Percentiles rank a stretch among this genome's conserved stretches.
Conservation (phyloP, 2,888 invertebrate genomes). For the Minunthozetes semirufus region DNA sequence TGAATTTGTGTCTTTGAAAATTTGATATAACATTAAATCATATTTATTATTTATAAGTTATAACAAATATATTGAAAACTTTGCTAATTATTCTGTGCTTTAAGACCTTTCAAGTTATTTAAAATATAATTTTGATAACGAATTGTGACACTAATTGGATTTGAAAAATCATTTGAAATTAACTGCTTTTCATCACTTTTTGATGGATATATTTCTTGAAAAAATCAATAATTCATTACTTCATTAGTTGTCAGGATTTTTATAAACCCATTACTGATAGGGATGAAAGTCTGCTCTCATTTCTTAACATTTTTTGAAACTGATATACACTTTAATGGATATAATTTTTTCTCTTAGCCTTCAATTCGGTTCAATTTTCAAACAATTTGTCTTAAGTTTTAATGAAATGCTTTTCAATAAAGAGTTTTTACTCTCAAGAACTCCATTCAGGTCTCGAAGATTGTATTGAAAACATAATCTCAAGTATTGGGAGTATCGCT, state of each 20-base stretch:
- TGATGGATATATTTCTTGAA: not conserved
- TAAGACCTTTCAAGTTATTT: no score
- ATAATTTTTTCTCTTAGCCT: not conserved
- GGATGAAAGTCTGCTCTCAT: not conserved
- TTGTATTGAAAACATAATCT: constrained; percentile 5
- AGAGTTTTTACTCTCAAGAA: not conserved
- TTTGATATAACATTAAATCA: no score
- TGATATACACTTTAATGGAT: not conserved
- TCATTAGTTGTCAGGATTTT: constrained; percentile 14
- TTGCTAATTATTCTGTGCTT: no score
- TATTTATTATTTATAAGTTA: no score
- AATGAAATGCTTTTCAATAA: constrained; percentile 19
- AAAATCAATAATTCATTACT: constrained; percentile 15
- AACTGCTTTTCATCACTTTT: not conserved
- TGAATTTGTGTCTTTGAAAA: not conserved
- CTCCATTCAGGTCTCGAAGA: not conserved
- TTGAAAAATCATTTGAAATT: not conserved
- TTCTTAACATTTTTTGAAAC: not conserved
- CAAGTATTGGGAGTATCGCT: not conserved
- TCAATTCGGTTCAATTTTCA: constrained; percentile 13
- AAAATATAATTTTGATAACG: no score
- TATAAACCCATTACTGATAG: constrained; percentile 9
- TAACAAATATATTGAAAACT: no score
- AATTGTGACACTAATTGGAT: no score
- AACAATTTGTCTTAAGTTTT: constrained; percentile 16